Evolutionary conservation across 2,113 vertebrate genomes (phyloP).

Genomic region (Mirounga angustirostris): DNA sequence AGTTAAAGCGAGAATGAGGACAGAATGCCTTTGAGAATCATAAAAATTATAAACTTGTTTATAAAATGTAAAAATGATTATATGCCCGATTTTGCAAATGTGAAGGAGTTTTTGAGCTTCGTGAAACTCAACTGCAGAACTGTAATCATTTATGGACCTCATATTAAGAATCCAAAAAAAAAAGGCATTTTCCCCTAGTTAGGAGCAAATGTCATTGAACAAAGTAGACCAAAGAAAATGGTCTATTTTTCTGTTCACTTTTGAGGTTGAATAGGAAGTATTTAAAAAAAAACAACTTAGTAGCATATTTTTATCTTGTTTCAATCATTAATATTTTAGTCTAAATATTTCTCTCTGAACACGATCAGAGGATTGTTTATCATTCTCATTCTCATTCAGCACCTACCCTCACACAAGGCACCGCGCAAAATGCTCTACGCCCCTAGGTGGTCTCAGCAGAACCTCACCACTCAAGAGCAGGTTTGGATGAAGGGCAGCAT

Average conservation of each 20-base stretch:
- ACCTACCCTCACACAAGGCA: not conserved
- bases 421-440: not conserved
- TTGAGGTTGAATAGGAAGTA: conserved; percentile 41
- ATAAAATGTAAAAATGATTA: not conserved
- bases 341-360: conserved; percentile 74
- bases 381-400: not conserved
- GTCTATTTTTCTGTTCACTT: conserved; percentile 6
- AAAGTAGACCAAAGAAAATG: not conserved
- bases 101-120: not conserved
- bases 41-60: conserved; percentile 37
- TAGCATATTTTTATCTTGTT: conserved; percentile 60
- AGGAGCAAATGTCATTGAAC: not conserved
- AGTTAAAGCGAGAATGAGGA: not conserved
- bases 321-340: conserved; percentile 60
- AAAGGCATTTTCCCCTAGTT: not conserved
- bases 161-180: not conserved
- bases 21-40: conserved; percentile 35
- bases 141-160: not conserved
- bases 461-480: not conserved
- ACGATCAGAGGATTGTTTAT: conserved; percentile 62
- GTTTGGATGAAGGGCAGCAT: not conserved
- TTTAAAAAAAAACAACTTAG: not conserved
- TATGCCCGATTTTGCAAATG: not conserved
- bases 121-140: not conserved
- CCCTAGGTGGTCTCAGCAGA: not conserved